Evolutionary conservation across 2,797 vertebrate genomes (phyloP).

Genomic region (Knipowitschia caucasica): DNA sequence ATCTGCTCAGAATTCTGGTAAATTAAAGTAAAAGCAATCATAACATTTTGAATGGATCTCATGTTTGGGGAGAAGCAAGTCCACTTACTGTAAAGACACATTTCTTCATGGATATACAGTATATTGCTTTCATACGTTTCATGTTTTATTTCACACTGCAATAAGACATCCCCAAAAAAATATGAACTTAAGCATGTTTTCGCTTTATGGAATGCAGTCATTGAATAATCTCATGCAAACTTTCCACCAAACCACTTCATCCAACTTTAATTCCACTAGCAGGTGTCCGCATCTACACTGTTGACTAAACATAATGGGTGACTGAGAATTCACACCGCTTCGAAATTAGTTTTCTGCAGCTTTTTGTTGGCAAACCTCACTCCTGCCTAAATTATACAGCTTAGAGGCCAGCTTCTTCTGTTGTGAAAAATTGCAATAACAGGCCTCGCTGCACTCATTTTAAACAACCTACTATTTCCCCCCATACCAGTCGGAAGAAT

Average conservation of each 20-base stretch:
- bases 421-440: slow-evolving; percentile 10
- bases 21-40: too few relatives aligned
- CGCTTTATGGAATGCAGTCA: not conserved
- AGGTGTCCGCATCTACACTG: slow-evolving; percentile 10
- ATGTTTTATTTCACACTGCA: too few relatives aligned
- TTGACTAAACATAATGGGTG: slow-evolving; percentile 14
- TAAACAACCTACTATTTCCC: slow-evolving; percentile 1
- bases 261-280: slow-evolving; percentile 2
- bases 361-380: slow-evolving; percentile 12
- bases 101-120: too few relatives aligned
- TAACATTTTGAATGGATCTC: too few relatives aligned
- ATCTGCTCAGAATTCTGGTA: too few relatives aligned
- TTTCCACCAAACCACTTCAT: slow-evolving; percentile 1
- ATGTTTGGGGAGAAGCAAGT: too few relatives aligned
- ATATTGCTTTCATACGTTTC: too few relatives aligned
- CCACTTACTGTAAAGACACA: too few relatives aligned
- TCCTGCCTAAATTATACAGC: slow-evolving; percentile 8
- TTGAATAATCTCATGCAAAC: not conserved
- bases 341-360: slow-evolving; percentile 10
- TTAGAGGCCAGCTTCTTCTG: slow-evolving; percentile 6
- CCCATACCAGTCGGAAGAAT: not conserved
- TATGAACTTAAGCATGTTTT: not conserved
- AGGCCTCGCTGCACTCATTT: slow-evolving; percentile 9
- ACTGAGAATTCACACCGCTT: slow-evolving; percentile 4
- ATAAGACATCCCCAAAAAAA: too few relatives aligned